phyloP scores from a whole-genome alignment of 2,797 vertebrate genomes.

The Acanthurus leucopareius region DNA sequence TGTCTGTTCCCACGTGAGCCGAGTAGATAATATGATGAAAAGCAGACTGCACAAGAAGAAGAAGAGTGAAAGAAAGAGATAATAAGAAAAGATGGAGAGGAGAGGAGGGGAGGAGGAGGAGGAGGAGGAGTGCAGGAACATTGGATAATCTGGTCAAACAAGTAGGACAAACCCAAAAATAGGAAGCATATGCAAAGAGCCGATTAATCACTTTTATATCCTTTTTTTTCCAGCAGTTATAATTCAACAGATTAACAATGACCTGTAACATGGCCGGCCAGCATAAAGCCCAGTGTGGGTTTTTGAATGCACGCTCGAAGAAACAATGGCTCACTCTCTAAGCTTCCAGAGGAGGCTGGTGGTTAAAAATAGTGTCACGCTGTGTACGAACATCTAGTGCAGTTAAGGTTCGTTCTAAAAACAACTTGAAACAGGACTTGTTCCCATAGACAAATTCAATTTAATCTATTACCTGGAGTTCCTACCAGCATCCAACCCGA shows the following conservation, averaged over 20 bases:
- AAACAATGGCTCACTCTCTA: constrained; percentile 61
- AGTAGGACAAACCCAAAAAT: constrained; percentile 32
- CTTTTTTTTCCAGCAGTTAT: constrained; percentile 22
- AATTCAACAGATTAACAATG: constrained; percentile 26
- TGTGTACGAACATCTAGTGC: constrained; percentile 35
- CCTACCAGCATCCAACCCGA: neutral
- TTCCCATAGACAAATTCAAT: constrained; percentile 1
- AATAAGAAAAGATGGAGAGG: neutral
- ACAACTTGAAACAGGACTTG: constrained; percentile 10
- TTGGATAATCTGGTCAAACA: constrained; percentile 5
- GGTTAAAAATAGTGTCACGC: constrained; percentile 67
- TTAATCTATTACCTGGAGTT: constrained; percentile 16
- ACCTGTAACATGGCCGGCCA: constrained; percentile 10
- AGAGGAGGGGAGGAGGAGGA: neutral
- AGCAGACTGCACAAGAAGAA: neutral
- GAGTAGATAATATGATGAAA: neutral
- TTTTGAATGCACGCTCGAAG: constrained; percentile 30
- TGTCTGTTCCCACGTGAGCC: neutral
- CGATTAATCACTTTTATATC: constrained; percentile 21
- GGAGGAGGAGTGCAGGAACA: constrained; percentile 13
- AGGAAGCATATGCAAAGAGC: constrained; percentile 30
- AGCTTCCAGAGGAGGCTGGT: constrained; percentile 48
- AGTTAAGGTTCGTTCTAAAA: constrained; percentile 27
- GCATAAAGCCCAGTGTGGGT: constrained; percentile 29
- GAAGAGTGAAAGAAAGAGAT: constrained; percentile 22